Conservation (phyloP, 64 coral and sea anemone species). For the Astreopora myriophthalma region DNA sequence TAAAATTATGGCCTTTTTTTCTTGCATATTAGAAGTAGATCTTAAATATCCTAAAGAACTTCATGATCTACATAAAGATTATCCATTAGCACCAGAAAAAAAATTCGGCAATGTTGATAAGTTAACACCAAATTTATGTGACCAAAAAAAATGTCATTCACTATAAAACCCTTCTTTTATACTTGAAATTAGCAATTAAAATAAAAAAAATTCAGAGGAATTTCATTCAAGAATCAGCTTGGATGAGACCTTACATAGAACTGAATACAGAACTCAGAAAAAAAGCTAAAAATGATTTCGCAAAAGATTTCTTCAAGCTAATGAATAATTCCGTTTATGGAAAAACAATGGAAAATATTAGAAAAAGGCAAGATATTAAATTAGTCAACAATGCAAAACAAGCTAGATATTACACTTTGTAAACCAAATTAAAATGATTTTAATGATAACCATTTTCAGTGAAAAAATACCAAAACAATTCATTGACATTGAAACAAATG, state of each 20-base stretch:
- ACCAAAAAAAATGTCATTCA: neutral
- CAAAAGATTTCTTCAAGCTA: neutral
- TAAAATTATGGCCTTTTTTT: neutral
- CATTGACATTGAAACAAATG: no score
- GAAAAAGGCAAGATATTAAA: neutral
- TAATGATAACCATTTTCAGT: neutral
- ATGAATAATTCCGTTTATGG: neutral
- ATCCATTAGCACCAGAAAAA: neutral
- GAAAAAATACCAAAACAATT: no score
- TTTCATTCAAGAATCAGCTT: neutral
- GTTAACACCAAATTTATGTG: neutral
- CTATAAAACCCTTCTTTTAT: neutral
- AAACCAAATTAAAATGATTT: neutral
- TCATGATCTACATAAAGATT: neutral
- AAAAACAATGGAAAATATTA: neutral
- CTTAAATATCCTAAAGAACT: neutral
- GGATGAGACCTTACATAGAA: neutral
- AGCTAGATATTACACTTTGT: neutral
- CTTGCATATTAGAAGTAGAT: neutral
- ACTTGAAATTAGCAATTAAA: neutral
- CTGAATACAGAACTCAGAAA: neutral
- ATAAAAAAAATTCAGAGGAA: neutral
- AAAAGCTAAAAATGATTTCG: neutral
- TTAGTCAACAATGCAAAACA: neutral
- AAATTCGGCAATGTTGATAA: neutral